Conservation (phyloP, 2,888 invertebrate genomes). For the Agonopterix alstromeriana region DNA sequence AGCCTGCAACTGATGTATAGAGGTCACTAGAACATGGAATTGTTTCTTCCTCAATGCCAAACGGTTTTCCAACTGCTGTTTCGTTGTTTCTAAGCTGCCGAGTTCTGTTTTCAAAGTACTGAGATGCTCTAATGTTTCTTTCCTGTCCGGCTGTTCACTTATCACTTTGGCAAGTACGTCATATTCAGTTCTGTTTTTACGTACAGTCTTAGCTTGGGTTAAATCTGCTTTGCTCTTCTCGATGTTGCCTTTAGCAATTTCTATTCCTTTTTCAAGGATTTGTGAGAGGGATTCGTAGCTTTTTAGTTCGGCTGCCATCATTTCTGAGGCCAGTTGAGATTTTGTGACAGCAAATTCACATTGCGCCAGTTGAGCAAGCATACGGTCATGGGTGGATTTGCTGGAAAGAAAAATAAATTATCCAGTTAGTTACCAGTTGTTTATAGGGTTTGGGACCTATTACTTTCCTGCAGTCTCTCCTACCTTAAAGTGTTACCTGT, state of each 20-base stretch:
- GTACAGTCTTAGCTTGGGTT: slow-evolving; percentile 88
- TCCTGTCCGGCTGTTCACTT: slow-evolving; percentile 91
- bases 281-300: slow-evolving; percentile 88
- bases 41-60: slow-evolving; percentile 91
- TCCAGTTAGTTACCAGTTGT: no score
- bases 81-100: slow-evolving; percentile 81
- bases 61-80: slow-evolving; percentile 84
- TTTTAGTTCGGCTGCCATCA: slow-evolving; percentile 89
- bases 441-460: no score
- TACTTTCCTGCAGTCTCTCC: no score
- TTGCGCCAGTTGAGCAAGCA: slow-evolving; percentile 89
- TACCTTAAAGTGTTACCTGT: no score
- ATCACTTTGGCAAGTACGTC: slow-evolving; percentile 95
- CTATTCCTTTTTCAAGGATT: slow-evolving; percentile 87
- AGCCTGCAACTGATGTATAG: slow-evolving; percentile 89
- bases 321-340: slow-evolving; percentile 85
- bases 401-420: slow-evolving; percentile 43
- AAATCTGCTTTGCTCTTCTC: slow-evolving; percentile 88
- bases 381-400: slow-evolving; percentile 84
- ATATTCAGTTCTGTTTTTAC: slow-evolving; percentile 95
- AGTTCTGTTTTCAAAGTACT: slow-evolving; percentile 85
- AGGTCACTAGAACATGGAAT: slow-evolving; percentile 91
- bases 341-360: slow-evolving; percentile 93
- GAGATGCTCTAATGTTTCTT: slow-evolving; percentile 83
- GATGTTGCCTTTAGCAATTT: slow-evolving; percentile 87